Conservation (phyloP, 2,888 invertebrate genomes). For the Sesia bembeciformis region DNA sequence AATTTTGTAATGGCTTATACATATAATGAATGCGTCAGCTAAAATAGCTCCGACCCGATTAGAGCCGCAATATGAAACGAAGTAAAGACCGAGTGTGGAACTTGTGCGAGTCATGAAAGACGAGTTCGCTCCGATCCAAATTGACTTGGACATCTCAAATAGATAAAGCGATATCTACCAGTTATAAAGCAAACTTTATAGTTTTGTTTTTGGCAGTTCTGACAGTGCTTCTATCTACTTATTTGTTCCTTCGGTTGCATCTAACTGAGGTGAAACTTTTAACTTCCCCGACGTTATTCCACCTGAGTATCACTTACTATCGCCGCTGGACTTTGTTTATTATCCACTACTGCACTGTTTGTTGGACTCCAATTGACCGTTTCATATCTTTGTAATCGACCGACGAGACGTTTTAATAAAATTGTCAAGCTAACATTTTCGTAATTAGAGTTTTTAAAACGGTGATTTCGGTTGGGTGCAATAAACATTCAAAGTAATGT, state of each 20-base stretch:
- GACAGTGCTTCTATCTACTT: constrained; percentile 69
- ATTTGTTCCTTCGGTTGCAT: constrained; percentile 67
- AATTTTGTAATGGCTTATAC: too few species aligned
- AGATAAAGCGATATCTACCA: constrained; percentile 67
- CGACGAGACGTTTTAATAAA: too few species aligned
- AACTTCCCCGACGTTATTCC: constrained; percentile 58
- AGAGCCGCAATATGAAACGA: not conserved
- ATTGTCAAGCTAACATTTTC: constrained; percentile 15
- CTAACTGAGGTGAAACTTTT: constrained; percentile 62
- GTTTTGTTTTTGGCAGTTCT: constrained; percentile 76
- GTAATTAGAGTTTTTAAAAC: constrained; percentile 5
- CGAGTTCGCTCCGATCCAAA: constrained; percentile 42
- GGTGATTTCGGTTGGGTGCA: constrained; percentile 10
- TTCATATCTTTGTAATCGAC: too few species aligned
- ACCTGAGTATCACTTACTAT: constrained; percentile 51
- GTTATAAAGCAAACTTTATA: constrained; percentile 72
- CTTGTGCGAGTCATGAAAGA: constrained; percentile 37
- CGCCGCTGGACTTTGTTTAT: constrained; percentile 43
- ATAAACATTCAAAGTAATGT: constrained; percentile 27
- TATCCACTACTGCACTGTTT: constrained; percentile 18
- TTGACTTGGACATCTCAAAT: constrained; percentile 67
- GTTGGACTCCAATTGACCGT: constrained; percentile 4
- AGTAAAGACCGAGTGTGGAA: not conserved
- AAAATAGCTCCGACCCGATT: not conserved
- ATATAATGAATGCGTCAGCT: not conserved